Percentiles rank a stretch among this genome's conserved stretches.
phyloP scores from a whole-genome alignment of 1,140 invertebrate species.

The Brachionus manjavacas region DNA sequence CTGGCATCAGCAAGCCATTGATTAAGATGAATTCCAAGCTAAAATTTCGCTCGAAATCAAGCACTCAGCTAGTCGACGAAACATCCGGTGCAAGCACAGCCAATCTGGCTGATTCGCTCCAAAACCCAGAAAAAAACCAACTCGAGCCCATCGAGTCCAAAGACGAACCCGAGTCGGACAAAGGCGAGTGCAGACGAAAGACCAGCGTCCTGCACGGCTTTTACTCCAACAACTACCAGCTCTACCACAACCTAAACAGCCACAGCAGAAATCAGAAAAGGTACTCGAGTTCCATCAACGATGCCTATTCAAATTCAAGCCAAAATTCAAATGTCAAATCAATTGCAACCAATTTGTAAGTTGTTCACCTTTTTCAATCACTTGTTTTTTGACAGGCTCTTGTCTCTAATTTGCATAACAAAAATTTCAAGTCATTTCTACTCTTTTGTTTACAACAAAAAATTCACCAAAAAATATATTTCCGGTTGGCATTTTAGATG shows the following conservation, averaged over 20 bases:
- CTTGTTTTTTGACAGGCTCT: background rate
- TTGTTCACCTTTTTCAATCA: background rate
- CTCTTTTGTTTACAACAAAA: background rate
- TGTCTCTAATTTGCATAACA: background rate
- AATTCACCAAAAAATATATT: too few relatives aligned
- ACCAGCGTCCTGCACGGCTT: background rate
- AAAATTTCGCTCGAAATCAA: constrained; percentile 22
- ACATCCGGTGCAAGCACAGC: background rate
- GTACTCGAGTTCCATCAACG: background rate
- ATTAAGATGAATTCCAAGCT: constrained; percentile 2
- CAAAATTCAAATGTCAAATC: constrained; percentile 21
- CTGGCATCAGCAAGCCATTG: background rate
- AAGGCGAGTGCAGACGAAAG: background rate
- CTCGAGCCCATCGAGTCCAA: background rate
- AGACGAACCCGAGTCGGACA: background rate
- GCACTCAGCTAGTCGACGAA: background rate
- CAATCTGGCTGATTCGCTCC: background rate
- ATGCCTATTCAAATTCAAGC: background rate
- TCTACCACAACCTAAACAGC: background rate
- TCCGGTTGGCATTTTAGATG: background rate
- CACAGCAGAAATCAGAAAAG: background rate
- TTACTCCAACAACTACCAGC: constrained; percentile 4
- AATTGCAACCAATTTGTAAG: constrained; percentile 8
- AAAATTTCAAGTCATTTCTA: too few relatives aligned
- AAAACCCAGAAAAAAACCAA: background rate